Base-by-base conservation (phyloP, 2,888 invertebrate genomes). In the Gnatocerus cornutus region DNA sequence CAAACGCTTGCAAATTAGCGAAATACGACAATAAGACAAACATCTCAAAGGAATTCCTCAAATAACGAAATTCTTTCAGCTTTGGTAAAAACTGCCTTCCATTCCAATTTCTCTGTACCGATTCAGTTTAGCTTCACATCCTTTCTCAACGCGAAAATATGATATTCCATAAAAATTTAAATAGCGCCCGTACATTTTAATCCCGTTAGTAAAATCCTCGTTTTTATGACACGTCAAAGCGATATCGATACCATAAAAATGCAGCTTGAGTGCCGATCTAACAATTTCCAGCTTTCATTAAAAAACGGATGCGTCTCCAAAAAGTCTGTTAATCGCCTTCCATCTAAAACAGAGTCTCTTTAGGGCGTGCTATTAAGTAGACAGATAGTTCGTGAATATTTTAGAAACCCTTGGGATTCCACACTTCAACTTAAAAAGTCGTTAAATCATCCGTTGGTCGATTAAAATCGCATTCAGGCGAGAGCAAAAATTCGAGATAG, bases 331-430 rank as follows among this genome's bases (percentile, higher is more conserved):
- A 55, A 55, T 55, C 55, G 16, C 55, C 39, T 13, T 16, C 39
- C 37, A 55, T 33, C 33, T 52, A 10, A 29, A 33, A 33, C 46
- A 46, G 50, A 29, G 12, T 14, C 10, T 29, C n/a, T 50, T 12
- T 7, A 7, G 29, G 12, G 16, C 21, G 7, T 10, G 10, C 50
- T 50, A 50, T 50, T 50, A 46, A 21, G 21, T 29, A 33, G 52
- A 52, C 12, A 13, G 13, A 52, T 52, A 55, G 55, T 14, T 55
- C 27, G 37, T 55, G 55, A 55, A 55, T 55, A 55, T 55, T 52
- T 52, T 39, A 55, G 8, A 21, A 16, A 39, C 39, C 14, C 29
- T n/a, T 1, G 50, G 50, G 50, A 50, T 10, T 10, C n/a, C 13
- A 50, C 46, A 13, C 16, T 16, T 46, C 12, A 21, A 46, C 9